phyloP scores from a whole-genome alignment of 2,888 invertebrate genomes.

The Drosophila antonietae region DNA sequence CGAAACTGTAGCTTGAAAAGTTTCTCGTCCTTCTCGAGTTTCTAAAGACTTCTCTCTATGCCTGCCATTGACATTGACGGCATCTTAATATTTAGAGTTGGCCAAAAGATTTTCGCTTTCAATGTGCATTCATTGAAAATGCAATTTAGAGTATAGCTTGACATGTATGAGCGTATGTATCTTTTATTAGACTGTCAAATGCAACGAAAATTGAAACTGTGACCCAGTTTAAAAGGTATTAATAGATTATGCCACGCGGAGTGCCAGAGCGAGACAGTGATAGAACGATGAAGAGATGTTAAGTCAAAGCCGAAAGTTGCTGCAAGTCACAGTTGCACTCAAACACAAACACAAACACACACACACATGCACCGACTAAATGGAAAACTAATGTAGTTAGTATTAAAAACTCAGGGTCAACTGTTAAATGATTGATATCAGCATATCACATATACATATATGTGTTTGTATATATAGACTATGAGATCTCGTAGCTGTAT shows the following conservation, averaged over 20 bases:
- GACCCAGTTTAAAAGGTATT: constrained; percentile 46
- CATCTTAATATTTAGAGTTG: background rate
- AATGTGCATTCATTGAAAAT: constrained; percentile 8
- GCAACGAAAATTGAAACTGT: constrained; percentile 41
- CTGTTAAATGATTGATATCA: background rate
- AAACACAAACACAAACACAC: background rate
- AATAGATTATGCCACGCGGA: constrained; percentile 28
- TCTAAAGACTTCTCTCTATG: background rate
- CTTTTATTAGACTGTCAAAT: constrained; percentile 42
- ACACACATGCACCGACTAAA: background rate
- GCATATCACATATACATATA: background rate
- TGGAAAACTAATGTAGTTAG: constrained; percentile 10
- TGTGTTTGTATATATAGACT: too few species aligned
- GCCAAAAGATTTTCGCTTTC: background rate
- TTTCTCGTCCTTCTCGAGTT: background rate
- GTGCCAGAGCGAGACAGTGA: background rate
- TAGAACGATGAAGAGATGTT: background rate
- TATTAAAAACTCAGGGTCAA: constrained; percentile 12
- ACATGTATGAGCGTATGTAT: constrained; percentile 22
- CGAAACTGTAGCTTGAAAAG: background rate
- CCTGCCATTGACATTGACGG: background rate
- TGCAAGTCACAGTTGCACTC: constrained; percentile 14
- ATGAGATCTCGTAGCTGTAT: background rate
- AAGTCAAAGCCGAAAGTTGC: constrained; percentile 6
- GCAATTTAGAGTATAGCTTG: constrained; percentile 15